Evolutionary conservation across 2,888 invertebrate genomes (phyloP).

Genomic region (Xanthorhoe spadicearia): DNA sequence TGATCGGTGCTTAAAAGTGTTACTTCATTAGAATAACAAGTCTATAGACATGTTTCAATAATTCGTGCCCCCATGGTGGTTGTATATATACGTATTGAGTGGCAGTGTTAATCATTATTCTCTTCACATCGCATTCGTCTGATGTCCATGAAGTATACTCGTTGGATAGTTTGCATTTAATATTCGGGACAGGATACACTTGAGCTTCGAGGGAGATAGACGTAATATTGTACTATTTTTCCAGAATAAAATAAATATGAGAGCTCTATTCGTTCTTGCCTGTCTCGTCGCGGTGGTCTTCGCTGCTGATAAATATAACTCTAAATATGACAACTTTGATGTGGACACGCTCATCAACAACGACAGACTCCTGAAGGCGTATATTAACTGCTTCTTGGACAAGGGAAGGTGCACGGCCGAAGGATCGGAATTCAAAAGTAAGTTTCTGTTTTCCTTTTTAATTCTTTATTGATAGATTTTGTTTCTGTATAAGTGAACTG

Average conservation of each 20-base stretch:
- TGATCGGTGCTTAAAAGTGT: conserved; percentile 43
- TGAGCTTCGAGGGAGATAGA: conserved; percentile 46
- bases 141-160: conserved; percentile 56
- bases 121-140: conserved; percentile 52
- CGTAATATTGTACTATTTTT: conserved; percentile 49
- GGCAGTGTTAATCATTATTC: conserved; percentile 53
- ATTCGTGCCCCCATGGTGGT: conserved; percentile 15
- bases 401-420: conserved; percentile 89
- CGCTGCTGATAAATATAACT: conserved; percentile 84
- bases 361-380: conserved; percentile 88
- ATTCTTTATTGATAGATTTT: background rate
- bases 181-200: conserved; percentile 53
- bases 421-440: conserved; percentile 89
- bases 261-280: conserved; percentile 61
- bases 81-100: conserved; percentile 30
- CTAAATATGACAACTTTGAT: conserved; percentile 90
- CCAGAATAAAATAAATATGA: conserved; percentile 64
- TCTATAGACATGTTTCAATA: conserved; percentile 18
- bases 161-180: conserved; percentile 50
- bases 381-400: conserved; percentile 89
- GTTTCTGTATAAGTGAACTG: too few species aligned
- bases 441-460: conserved; percentile 56
- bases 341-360: conserved; percentile 88
- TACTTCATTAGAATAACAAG: conserved; percentile 26
- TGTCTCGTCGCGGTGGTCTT: conserved; percentile 65